phyloP scores from a whole-genome alignment of 1,140 invertebrate genomes.

The Solenopsis fugax region DNA sequence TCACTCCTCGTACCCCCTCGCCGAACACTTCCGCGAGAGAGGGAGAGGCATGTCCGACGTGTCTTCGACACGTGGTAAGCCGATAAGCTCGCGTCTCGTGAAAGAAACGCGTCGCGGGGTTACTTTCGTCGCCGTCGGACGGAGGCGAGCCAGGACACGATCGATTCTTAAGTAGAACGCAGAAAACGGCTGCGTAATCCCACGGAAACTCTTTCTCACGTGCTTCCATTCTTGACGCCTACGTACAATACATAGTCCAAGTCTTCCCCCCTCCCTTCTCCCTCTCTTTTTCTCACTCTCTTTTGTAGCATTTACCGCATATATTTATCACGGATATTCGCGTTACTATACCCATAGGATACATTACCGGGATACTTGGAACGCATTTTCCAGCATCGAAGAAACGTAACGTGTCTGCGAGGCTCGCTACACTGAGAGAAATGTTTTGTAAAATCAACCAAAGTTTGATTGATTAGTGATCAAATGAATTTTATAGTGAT shows the following conservation, averaged over 20 bases:
- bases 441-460: too few relatives aligned
- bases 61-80: slow-evolving; percentile 27
- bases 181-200: slow-evolving; percentile 55
- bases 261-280: slow-evolving; percentile 12
- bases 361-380: slow-evolving; percentile 58
- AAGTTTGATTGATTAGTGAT: too few relatives aligned
- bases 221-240: slow-evolving; percentile 22
- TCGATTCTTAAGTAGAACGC: slow-evolving; percentile 57
- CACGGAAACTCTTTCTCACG: slow-evolving; percentile 68
- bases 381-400: slow-evolving; percentile 55
- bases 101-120: slow-evolving; percentile 10
- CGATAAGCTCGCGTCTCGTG: slow-evolving; percentile 39
- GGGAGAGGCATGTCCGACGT: neutral
- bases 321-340: slow-evolving; percentile 66
- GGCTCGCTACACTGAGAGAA: too few relatives aligned
- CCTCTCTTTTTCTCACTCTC: slow-evolving; percentile 15
- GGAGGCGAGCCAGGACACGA: slow-evolving; percentile 36
- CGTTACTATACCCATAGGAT: slow-evolving; percentile 71
- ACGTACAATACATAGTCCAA: slow-evolving; percentile 18
- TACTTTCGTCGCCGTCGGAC: slow-evolving; percentile 31
- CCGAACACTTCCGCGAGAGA: neutral
- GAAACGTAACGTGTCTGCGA: slow-evolving; percentile 27
- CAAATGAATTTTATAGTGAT: too few relatives aligned
- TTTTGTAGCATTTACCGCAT: slow-evolving; percentile 58
- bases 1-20: slow-evolving; percentile 8